Conservation (phyloP, 2,113 vertebrate genomes). For the Thamnaconus septentrionalis region DNA sequence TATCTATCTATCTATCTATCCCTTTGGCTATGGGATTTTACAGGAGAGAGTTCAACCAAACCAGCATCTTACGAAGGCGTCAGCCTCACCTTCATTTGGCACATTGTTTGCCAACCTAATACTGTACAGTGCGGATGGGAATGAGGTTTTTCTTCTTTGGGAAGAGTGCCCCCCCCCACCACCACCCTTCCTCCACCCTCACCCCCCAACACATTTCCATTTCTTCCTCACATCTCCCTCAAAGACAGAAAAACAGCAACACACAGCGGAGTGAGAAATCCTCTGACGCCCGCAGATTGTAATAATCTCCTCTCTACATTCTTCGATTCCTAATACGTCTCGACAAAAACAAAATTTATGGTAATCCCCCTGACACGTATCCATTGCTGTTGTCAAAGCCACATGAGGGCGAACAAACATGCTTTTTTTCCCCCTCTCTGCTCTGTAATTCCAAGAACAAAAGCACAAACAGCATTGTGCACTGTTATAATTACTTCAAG, state of each 20-base stretch:
- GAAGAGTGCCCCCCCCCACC: conserved; percentile 13
- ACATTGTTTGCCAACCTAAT: not conserved
- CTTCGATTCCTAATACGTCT: conserved; percentile 52
- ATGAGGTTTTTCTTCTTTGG: conserved; percentile 20
- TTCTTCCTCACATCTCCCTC: conserved; percentile 27
- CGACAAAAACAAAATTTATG: conserved; percentile 69
- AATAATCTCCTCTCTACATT: conserved; percentile 68
- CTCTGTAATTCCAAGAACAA: conserved; percentile 29
- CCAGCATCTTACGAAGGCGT: conserved; percentile 3
- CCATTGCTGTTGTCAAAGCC: conserved; percentile 63
- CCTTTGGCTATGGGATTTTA: not conserved
- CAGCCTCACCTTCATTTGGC: conserved; percentile 4
- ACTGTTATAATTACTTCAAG: conserved; percentile 61
- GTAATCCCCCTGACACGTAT: conserved; percentile 55
- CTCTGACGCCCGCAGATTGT: conserved; percentile 60
- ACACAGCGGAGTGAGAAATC: conserved; percentile 58
- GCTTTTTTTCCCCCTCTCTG: conserved; percentile 22
- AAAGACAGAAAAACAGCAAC: conserved; percentile 46
- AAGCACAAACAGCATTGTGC: conserved; percentile 47
- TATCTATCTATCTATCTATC: too few species aligned
- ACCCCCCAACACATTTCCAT: conserved; percentile 32
- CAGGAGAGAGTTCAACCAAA: not conserved
- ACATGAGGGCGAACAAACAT: conserved; percentile 65
- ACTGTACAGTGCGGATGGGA: too few species aligned
- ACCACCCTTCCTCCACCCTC: not conserved